Evolutionary conservation across 2,888 invertebrate genomes (phyloP).

Genomic region (Melanchra persicariae): DNA sequence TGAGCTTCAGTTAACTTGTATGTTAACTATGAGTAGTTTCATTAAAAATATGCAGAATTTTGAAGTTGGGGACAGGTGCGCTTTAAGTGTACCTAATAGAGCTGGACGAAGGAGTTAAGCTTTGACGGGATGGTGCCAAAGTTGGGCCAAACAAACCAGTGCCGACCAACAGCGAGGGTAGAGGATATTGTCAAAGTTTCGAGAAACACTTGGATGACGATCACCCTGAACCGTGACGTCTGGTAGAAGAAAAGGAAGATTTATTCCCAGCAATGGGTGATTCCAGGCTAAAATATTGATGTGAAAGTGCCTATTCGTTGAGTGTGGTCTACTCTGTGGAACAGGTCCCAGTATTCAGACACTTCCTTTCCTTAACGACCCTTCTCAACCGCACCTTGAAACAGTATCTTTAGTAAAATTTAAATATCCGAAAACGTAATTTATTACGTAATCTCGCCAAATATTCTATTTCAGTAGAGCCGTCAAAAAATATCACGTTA

Average conservation of each 20-base stretch:
- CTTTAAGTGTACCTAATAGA: background rate
- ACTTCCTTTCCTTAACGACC: constrained; percentile 20
- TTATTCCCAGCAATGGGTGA: too few species aligned
- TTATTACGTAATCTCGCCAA: constrained; percentile 35
- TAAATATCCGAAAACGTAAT: constrained; percentile 48
- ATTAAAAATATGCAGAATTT: background rate
- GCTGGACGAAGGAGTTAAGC: background rate
- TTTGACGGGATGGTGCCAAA: background rate
- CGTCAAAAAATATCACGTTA: constrained; percentile 55
- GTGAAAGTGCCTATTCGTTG: background rate
- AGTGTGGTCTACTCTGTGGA: background rate
- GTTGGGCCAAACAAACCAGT: too few species aligned
- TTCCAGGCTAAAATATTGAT: background rate
- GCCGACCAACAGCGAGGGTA: background rate
- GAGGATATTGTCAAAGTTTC: background rate
- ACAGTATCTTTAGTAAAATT: constrained; percentile 32
- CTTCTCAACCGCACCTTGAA: constrained; percentile 23
- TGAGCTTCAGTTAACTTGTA: background rate
- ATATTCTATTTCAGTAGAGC: constrained; percentile 56
- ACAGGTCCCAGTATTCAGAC: background rate
- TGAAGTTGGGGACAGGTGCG: background rate
- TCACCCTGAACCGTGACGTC: background rate
- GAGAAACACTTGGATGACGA: background rate
- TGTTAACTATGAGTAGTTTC: background rate
- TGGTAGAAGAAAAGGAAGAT: background rate